Conservation (phyloP, 2,888 invertebrate genomes). For the Cheilosia soror region DNA sequence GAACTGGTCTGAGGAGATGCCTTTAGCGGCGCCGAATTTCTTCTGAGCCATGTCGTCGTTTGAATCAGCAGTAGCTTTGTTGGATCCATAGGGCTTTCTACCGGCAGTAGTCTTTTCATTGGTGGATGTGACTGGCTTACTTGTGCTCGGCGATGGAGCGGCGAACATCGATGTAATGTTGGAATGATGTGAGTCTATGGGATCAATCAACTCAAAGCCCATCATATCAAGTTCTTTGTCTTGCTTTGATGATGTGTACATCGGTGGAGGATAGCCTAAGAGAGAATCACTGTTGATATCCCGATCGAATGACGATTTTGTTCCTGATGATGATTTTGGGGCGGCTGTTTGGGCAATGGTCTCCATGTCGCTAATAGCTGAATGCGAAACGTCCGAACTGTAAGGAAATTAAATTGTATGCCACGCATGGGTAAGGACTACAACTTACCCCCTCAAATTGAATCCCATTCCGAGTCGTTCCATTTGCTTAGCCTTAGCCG, state of each 20-base stretch:
- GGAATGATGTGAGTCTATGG: conserved; percentile 81
- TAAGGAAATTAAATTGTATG: background rate
- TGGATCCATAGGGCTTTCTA: conserved; percentile 72
- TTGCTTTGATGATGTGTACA: conserved; percentile 78
- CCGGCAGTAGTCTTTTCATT: conserved; percentile 55
- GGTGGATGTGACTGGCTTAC: conserved; percentile 70
- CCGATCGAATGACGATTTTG: conserved; percentile 77
- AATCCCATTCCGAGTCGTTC: conserved; percentile 98
- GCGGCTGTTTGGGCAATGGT: conserved; percentile 93
- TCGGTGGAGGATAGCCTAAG: conserved; percentile 79
- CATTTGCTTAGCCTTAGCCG: conserved; percentile 93
- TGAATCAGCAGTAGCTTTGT: conserved; percentile 42
- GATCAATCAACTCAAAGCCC: conserved; percentile 83
- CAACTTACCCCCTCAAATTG: conserved; percentile 79
- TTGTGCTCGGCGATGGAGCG: conserved; percentile 30
- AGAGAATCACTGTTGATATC: conserved; percentile 77
- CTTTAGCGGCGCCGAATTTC: conserved; percentile 98
- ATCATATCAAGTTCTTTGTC: conserved; percentile 82
- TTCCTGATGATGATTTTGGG: conserved; percentile 77
- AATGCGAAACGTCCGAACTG: conserved; percentile 89
- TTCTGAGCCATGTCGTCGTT: conserved; percentile 92
- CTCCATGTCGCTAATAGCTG: conserved; percentile 95
- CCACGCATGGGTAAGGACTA: background rate
- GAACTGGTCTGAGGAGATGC: conserved; percentile 98
- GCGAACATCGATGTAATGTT: conserved; percentile 83